A percentile compares a stretch with the other conserved stretches of the same genome.
Conservation (phyloP, 2,888 invertebrate genomes). For the Dasysyrphus albostriatus region DNA sequence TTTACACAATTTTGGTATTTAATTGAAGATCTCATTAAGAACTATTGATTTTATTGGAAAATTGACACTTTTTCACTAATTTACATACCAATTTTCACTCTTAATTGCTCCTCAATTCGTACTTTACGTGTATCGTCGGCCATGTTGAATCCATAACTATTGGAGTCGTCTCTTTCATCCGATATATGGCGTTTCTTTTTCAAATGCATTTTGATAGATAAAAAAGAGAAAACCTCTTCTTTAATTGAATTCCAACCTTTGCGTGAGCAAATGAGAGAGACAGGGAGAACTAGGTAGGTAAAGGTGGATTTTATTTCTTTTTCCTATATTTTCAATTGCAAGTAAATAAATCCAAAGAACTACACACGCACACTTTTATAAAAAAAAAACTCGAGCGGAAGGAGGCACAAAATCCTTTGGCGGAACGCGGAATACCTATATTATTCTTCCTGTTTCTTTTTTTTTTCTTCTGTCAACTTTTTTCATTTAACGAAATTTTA, state of each 20-base stretch:
- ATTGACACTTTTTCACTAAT: conserved; percentile 75
- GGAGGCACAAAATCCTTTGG: conserved; percentile 57
- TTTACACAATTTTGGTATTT: conserved; percentile 43
- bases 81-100: conserved; percentile 96
- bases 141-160: conserved; percentile 94
- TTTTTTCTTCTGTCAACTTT: conserved; percentile 38
- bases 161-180: conserved; percentile 79
- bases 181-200: conserved; percentile 82
- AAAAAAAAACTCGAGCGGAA: conserved; percentile 59
- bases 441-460: conserved; percentile 36
- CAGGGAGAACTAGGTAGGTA: conserved; percentile 60
- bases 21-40: conserved; percentile 26
- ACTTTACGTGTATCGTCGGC: conserved; percentile 95
- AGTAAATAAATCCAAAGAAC: conserved; percentile 54
- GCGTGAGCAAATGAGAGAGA: conserved; percentile 75
- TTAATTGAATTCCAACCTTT: conserved; percentile 40
- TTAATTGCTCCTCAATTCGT: conserved; percentile 95
- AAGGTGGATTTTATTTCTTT: conserved; percentile 13
- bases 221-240: conserved; percentile 60
- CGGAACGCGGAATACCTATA: conserved; percentile 33
- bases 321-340: conserved; percentile 55
- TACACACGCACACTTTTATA: conserved; percentile 67
- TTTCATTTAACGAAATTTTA: conserved; percentile 23
- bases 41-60: conserved; percentile 30
- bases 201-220: conserved; percentile 79